Conservation (phyloP, 2,888 invertebrate species). For the Epinotia nisella region DNA sequence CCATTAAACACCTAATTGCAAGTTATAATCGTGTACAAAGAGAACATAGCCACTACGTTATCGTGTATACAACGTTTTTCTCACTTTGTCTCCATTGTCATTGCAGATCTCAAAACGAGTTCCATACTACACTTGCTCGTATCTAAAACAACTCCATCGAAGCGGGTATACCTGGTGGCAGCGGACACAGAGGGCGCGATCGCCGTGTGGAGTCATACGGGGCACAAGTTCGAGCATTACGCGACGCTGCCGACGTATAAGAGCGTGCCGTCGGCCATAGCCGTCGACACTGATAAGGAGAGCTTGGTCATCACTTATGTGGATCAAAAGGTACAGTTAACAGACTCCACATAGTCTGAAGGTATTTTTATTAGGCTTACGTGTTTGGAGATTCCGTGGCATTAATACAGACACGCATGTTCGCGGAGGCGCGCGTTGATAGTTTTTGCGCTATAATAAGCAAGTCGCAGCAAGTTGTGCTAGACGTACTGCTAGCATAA, state of each 20-base stretch:
- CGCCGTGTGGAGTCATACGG: conserved; percentile 84
- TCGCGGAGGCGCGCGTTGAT: too few species aligned
- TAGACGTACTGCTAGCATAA: too few species aligned
- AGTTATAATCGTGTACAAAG: background rate
- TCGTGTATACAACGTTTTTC: too few species aligned
- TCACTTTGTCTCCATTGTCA: background rate
- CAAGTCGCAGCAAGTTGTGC: too few species aligned
- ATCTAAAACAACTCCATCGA: conserved; percentile 33
- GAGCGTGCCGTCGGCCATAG: conserved; percentile 89
- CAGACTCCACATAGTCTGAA: too few species aligned
- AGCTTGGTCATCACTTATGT: conserved; percentile 89
- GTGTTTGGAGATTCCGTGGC: too few species aligned
- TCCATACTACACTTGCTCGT: conserved; percentile 62
- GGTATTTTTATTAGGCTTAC: too few species aligned
- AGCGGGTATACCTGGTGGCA: conserved; percentile 84
- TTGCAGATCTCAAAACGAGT: conserved; percentile 76
- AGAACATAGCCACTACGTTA: background rate
- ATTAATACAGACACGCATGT: too few species aligned
- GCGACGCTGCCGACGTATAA: conserved; percentile 89
- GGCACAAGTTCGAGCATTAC: conserved; percentile 67
- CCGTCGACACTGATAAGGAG: conserved; percentile 85
- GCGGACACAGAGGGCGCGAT: conserved; percentile 88
- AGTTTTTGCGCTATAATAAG: too few species aligned
- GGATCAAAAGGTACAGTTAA: conserved; percentile 88
- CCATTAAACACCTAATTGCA: too few species aligned